Percentiles rank a stretch among this genome's conserved stretches.
These are phyloP conservation scores for Eriosoma lanigerum DNA, from an alignment of 1,140 invertebrate species.

Conservation along the genomic window DNA sequence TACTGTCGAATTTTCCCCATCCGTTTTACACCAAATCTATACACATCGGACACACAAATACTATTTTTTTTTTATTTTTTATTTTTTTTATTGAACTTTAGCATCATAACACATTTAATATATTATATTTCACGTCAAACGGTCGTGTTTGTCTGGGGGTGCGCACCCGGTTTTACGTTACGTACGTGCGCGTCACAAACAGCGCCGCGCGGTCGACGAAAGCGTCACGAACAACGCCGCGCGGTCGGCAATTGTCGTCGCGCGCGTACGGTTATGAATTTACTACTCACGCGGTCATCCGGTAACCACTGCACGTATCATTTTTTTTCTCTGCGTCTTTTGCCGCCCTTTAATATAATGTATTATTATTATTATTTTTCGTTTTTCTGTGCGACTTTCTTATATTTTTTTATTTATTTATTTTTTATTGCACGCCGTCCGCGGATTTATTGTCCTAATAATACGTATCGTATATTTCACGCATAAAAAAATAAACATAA, in stretches of 20 bases:
- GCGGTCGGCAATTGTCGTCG: not conserved
- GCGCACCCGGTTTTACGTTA: not conserved
- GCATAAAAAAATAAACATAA: not conserved
- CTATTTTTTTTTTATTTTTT: too few species aligned
- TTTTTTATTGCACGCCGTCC: slow-evolving; percentile 9
- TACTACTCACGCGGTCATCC: not conserved
- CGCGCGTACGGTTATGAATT: not conserved
- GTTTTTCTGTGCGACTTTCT: slow-evolving; percentile 2
- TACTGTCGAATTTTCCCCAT: too few species aligned
- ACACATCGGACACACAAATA: too few species aligned
- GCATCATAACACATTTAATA: too few species aligned
- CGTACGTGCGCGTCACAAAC: not conserved
- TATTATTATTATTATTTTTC: not conserved
- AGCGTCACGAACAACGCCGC: not conserved
- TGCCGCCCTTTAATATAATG: slow-evolving; percentile 5
- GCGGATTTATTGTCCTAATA: not conserved
- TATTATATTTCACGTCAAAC: too few species aligned
- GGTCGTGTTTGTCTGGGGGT: slow-evolving; percentile 13
- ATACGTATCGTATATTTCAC: not conserved
- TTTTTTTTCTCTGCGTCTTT: slow-evolving; percentile 14
- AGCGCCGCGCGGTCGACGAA: not conserved
- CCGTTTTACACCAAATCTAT: too few species aligned
- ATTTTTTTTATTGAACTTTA: too few species aligned
- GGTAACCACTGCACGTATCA: not conserved
- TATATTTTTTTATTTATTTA: not conserved